Conservation (phyloP, 1,140 invertebrate species). For the Drosophila biarmipes region DNA sequence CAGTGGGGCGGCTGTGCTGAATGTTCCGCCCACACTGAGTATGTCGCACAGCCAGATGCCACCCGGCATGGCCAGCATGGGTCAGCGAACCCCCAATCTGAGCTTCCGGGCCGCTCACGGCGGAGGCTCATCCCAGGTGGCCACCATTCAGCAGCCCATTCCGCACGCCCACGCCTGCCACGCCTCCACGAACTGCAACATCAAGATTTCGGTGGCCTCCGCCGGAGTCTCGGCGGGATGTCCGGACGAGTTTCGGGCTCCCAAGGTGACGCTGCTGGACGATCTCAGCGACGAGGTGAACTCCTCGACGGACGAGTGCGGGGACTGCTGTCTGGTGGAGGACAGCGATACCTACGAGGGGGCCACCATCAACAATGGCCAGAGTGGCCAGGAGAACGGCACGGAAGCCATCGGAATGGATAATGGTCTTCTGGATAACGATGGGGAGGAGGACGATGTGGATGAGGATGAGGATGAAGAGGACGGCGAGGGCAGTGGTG, state of each 20-base stretch:
- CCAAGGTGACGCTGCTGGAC: conserved; percentile 76
- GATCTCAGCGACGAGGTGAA: conserved; percentile 74
- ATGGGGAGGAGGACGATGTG: conserved; percentile 19
- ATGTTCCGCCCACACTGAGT: conserved; percentile 74
- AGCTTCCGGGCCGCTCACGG: conserved; percentile 56
- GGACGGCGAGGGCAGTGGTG: conserved; percentile 42
- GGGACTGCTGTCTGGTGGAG: conserved; percentile 72
- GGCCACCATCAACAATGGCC: conserved; percentile 53
- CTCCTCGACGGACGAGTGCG: conserved; percentile 71
- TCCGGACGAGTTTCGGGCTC: conserved; percentile 47
- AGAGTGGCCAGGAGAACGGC: conserved; percentile 27
- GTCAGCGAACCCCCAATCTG: conserved; percentile 72
- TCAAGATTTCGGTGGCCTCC: conserved; percentile 69
- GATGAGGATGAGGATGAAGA: conserved; percentile 28
- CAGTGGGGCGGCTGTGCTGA: conserved; percentile 48
- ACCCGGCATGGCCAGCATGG: conserved; percentile 74
- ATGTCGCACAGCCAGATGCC: conserved; percentile 78
- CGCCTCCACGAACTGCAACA: conserved; percentile 57
- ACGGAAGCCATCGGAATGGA: not conserved
- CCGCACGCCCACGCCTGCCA: conserved; percentile 49
- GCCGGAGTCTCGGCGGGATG: not conserved
- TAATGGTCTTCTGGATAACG: conserved; percentile 11
- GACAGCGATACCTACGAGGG: conserved; percentile 72
- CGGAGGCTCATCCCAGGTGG: conserved; percentile 22
- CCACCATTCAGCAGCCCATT: conserved; percentile 67